A percentile compares a stretch with the other conserved stretches of the same genome.
phyloP scores from a whole-genome alignment of 1,140 invertebrate species.

The Pantala flavescens region DNA sequence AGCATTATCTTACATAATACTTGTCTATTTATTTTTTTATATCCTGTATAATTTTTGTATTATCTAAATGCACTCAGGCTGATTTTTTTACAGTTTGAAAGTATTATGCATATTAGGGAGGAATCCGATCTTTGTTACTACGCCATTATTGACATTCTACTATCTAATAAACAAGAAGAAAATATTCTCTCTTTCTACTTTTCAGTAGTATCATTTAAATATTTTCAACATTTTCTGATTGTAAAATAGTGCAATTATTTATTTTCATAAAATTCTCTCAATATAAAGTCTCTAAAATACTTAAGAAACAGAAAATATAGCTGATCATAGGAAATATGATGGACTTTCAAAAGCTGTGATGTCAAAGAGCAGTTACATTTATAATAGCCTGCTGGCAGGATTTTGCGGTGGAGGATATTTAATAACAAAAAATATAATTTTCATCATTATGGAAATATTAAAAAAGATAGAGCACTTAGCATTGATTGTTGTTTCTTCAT shows the following conservation, averaged over 20 bases:
- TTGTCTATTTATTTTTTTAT: constrained; percentile 2
- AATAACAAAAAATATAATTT: neutral
- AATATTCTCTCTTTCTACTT: neutral
- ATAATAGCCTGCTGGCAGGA: neutral
- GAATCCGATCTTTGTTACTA: neutral
- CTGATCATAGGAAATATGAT: neutral
- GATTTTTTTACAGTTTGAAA: neutral
- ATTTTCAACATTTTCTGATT: neutral
- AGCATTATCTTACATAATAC: neutral
- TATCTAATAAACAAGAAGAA: too few relatives aligned
- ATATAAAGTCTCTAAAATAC: neutral
- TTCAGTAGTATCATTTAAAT: neutral
- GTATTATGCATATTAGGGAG: neutral
- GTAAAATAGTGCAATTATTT: neutral
- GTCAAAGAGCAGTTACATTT: neutral
- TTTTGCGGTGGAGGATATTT: neutral
- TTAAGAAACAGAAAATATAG: neutral
- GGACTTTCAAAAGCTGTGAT: neutral
- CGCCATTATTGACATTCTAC: neutral
- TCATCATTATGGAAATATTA: neutral
- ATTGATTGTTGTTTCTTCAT: neutral
- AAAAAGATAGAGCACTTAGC: neutral
- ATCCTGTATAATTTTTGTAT: neutral
- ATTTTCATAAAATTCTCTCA: neutral
- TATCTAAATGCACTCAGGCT: neutral